Percentiles rank a stretch among this genome's conserved stretches.
Evolutionary conservation across 2,113 vertebrate genomes (phyloP).

Genomic region (Alaudala cheleensis): DNA sequence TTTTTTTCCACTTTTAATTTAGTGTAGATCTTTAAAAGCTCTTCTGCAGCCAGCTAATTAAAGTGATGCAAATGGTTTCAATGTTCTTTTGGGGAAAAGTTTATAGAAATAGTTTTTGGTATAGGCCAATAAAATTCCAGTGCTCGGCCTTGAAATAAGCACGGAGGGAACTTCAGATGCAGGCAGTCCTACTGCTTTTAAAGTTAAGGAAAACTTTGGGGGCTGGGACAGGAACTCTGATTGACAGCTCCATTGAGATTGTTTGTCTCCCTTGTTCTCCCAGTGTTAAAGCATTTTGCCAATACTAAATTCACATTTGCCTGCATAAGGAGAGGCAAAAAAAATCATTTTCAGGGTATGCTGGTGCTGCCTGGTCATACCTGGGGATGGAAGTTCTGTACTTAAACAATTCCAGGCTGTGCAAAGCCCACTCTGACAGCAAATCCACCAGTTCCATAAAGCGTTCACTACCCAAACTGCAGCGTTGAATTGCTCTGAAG

Average conservation of each 20-base stretch:
- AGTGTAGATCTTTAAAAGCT: not conserved
- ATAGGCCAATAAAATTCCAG: not conserved
- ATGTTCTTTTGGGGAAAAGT: constrained; percentile 21
- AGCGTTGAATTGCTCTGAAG: not conserved
- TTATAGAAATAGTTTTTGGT: constrained; percentile 12
- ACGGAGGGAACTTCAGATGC: not conserved
- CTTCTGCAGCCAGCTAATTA: not conserved
- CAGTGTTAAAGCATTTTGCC: not conserved
- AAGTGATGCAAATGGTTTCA: constrained; percentile 18
- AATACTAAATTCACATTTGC: not conserved
- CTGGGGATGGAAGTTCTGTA: not conserved
- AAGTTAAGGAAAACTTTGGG: not conserved
- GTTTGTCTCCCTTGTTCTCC: not conserved
- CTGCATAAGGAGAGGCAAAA: not conserved
- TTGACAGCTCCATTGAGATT: not conserved
- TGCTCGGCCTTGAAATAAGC: not conserved
- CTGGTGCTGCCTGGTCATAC: not conserved
- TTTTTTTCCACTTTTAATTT: not conserved
- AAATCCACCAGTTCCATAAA: constrained; percentile 41
- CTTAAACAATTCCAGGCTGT: not conserved
- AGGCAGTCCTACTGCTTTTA: not conserved
- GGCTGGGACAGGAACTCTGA: not conserved
- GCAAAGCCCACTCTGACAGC: not conserved
- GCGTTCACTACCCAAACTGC: not conserved
- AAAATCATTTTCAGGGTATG: not conserved